Conservation (phyloP, 1,140 invertebrate species). For the Mercenaria mercenaria region DNA sequence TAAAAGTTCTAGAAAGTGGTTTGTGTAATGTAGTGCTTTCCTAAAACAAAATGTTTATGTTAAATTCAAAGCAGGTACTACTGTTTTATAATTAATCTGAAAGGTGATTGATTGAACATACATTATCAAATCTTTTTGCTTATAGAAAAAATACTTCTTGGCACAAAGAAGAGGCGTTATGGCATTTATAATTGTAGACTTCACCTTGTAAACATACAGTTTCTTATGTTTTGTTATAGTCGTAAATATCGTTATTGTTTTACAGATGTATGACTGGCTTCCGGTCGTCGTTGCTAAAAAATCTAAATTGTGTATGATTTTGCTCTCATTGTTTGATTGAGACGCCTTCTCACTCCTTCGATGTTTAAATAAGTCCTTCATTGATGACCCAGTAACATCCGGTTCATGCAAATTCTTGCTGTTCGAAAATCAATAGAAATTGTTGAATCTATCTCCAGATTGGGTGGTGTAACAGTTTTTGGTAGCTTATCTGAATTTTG, state of each 20-base stretch:
- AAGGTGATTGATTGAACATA: no score
- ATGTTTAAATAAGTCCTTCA: neutral
- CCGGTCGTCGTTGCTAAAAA: neutral
- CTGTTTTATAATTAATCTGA: no score
- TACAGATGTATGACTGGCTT: neutral
- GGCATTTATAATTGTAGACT: neutral
- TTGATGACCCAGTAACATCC: slow-evolving; percentile 29
- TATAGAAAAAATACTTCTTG: neutral
- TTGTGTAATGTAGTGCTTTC: no score
- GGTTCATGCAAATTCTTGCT: neutral
- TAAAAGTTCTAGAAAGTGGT: no score
- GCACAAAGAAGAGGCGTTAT: neutral
- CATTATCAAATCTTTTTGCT: no score
- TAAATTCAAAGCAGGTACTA: no score
- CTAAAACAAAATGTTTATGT: no score
- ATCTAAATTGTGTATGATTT: neutral
- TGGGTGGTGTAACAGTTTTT: neutral
- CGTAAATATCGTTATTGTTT: slow-evolving; percentile 28
- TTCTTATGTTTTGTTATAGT: slow-evolving; percentile 31
- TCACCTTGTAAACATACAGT: neutral
- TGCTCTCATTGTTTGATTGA: neutral
- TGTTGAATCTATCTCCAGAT: neutral
- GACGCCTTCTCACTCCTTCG: neutral
- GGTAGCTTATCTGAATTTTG: no score
- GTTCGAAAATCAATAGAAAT: slow-evolving; percentile 10